Conservation (phyloP, 2,113 vertebrate genomes). For the Stercorarius parasiticus region DNA sequence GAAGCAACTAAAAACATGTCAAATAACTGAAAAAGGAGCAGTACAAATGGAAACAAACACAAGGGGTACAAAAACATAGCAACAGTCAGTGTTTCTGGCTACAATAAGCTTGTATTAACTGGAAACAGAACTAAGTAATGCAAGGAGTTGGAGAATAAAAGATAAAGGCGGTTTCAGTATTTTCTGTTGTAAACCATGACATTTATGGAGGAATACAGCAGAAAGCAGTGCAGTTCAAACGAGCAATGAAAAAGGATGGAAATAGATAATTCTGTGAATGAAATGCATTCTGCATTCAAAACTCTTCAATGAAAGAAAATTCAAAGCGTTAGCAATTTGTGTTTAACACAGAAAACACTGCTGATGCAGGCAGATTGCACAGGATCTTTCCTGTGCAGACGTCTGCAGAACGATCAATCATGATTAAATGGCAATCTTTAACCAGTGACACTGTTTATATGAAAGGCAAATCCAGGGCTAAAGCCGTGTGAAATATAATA, state of each 20-base stretch:
- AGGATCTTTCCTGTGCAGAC: not conserved
- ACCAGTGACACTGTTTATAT: not conserved
- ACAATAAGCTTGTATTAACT: constrained; percentile 20
- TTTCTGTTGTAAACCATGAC: constrained; percentile 4
- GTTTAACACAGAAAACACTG: not conserved
- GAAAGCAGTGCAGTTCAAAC: not conserved
- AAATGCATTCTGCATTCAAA: not conserved
- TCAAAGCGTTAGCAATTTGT: not conserved
- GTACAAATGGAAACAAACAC: constrained; percentile 26
- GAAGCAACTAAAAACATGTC: constrained; percentile 1
- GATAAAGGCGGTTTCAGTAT: constrained; percentile 29
- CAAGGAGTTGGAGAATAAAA: not conserved
- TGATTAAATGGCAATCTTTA: not conserved
- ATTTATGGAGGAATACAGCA: constrained; percentile 1
- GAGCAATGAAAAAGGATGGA: not conserved
- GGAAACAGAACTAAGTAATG: constrained; percentile 42
- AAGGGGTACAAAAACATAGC: constrained; percentile 31
- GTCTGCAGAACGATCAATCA: not conserved
- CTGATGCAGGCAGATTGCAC: not conserved
- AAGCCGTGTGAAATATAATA: not conserved
- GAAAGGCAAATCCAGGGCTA: not conserved
- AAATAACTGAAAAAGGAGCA: not conserved
- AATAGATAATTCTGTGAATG: not conserved
- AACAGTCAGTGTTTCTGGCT: constrained; percentile 40
- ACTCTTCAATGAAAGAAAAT: not conserved